Percentiles rank a stretch among this genome's conserved stretches.
Evolutionary conservation across 2,888 invertebrate species (phyloP).

Genomic region (Trichacis sp.): DNA sequence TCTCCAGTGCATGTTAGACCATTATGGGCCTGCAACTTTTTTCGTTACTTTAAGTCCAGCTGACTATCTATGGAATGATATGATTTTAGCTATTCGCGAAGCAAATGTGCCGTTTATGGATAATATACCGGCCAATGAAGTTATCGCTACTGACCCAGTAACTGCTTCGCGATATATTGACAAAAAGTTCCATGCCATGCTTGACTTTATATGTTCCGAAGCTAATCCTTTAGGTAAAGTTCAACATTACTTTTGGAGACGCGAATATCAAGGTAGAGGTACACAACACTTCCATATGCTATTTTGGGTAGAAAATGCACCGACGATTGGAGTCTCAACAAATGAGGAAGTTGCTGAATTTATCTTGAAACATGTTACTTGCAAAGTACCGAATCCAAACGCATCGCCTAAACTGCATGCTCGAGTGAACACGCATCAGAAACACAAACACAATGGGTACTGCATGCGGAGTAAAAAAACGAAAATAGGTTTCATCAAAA

Average conservation of each 20-base stretch:
- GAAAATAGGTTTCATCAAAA: conserved; percentile 46
- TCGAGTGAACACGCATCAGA: conserved; percentile 46
- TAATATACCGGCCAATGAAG: conserved; percentile 37
- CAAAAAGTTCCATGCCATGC: too few relatives aligned
- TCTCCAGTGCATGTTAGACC: conserved; percentile 42
- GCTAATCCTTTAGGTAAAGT: conserved; percentile 45
- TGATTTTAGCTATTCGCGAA: conserved; percentile 47
- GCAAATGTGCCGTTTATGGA: conserved; percentile 46
- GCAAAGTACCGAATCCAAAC: conserved; percentile 17
- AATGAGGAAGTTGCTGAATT: background rate
- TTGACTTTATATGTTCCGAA: conserved; percentile 45
- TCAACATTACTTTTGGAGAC: conserved; percentile 46
- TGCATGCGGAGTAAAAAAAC: conserved; percentile 53
- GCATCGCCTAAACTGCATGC: conserved; percentile 44
- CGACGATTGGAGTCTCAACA: background rate
- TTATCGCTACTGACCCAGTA: conserved; percentile 56
- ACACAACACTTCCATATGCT: conserved; percentile 48
- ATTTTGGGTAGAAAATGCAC: conserved; percentile 54
- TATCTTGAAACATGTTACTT: background rate
- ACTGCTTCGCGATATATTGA: conserved; percentile 53
- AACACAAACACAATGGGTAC: conserved; percentile 49
- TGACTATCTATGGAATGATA: conserved; percentile 51
- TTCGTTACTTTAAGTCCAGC: conserved; percentile 48
- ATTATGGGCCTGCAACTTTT: conserved; percentile 50
- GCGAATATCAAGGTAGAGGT: conserved; percentile 50